These are phyloP conservation scores for Drosophila nr. fundita DNA, from an alignment of 2,888 invertebrate species.

Conservation along the genomic window DNA sequence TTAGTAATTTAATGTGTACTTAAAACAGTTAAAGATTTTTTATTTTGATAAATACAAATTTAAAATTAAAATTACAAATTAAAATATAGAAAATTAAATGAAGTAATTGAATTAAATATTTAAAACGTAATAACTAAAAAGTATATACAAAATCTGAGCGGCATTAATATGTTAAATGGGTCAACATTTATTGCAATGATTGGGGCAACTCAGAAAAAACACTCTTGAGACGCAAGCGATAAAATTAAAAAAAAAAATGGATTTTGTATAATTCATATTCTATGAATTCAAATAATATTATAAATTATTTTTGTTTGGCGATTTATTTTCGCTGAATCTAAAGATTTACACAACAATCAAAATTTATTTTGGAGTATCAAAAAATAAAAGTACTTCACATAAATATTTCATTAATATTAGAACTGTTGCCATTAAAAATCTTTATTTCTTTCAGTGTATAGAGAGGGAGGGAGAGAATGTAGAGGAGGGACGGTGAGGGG, in stretches of 20 bases:
- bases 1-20: background rate
- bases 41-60: background rate
- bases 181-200: background rate
- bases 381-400: background rate
- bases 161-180: background rate
- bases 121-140: too few relatives aligned
- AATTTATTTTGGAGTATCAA: background rate
- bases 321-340: background rate
- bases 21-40: background rate
- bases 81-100: background rate
- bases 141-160: background rate
- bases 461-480: background rate
- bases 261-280: background rate
- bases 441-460: background rate
- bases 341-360: background rate
- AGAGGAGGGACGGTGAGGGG: background rate
- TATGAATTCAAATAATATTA: background rate
- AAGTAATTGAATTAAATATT: background rate
- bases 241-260: background rate
- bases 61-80: background rate
- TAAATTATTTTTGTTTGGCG: background rate
- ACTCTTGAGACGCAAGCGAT: background rate
- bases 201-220: background rate
- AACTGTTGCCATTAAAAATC: background rate
- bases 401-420: background rate